A percentile compares a stretch with the other conserved stretches of the same genome.
Conservation (phyloP, 2,113 vertebrate genomes). For the Glaucidium brasilianum region DNA sequence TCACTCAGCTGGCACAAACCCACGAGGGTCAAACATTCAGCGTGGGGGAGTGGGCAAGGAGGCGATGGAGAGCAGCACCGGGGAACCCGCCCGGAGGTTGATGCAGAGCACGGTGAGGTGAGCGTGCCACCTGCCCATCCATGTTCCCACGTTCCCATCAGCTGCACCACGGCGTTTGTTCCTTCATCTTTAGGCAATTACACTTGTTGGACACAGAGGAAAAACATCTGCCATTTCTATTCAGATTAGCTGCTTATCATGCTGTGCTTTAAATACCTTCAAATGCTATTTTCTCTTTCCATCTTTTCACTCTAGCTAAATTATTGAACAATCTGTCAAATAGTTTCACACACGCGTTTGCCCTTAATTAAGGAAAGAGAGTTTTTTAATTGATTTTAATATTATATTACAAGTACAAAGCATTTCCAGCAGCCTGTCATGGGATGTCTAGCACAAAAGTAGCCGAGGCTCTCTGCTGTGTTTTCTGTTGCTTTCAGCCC, state of each 20-base stretch:
- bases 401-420: neutral
- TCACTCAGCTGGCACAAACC: neutral
- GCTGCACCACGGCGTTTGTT: neutral
- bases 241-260: neutral
- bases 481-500: neutral
- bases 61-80: neutral
- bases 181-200: neutral
- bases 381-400: neutral
- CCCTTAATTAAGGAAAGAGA: conserved; percentile 7
- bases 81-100: neutral
- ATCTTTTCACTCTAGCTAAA: neutral
- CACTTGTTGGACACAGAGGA: neutral
- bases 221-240: neutral
- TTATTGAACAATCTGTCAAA: conserved; percentile 7
- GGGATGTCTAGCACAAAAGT: neutral
- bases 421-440: neutral
- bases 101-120: neutral
- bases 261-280: neutral
- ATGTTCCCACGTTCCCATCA: neutral
- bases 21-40: fast-evolving
- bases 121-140: neutral
- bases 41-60: fast-evolving
- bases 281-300: neutral
- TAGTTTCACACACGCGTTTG: neutral
- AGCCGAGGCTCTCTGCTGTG: neutral